Evolutionary conservation across 30 jellyfish, hydroid and myxozoan species (phyloP).

Genomic region (Sanderia malayensis): DNA sequence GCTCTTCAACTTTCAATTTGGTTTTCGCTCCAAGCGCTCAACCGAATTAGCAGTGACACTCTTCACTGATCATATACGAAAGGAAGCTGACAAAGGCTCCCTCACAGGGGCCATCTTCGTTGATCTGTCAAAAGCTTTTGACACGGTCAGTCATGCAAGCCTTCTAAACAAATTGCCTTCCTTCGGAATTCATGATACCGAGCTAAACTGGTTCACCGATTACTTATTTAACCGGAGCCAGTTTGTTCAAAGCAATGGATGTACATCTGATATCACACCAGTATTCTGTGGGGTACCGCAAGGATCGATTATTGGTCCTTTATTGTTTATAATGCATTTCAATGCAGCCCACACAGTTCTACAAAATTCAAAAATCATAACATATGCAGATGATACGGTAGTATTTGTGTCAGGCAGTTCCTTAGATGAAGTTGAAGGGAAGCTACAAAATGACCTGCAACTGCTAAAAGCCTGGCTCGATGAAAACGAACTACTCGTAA

Average conservation of each 20-base stretch:
- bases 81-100: slow-evolving; percentile 60
- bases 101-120: slow-evolving; percentile 55
- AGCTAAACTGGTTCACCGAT: slow-evolving; percentile 60
- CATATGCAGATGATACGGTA: slow-evolving; percentile 72
- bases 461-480: slow-evolving; percentile 48
- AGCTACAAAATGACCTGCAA: slow-evolving; percentile 37
- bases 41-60: slow-evolving; percentile 58
- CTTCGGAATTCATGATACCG: slow-evolving; percentile 48
- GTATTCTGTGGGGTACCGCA: slow-evolving; percentile 61
- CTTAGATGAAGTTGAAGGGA: slow-evolving; percentile 34
- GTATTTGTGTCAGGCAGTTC: slow-evolving; percentile 38
- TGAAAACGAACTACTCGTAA: slow-evolving; percentile 43
- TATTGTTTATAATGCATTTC: slow-evolving; percentile 41
- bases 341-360: slow-evolving; percentile 46
- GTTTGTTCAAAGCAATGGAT: slow-evolving; percentile 44
- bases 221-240: slow-evolving; percentile 55
- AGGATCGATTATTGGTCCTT: slow-evolving; percentile 64
- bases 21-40: slow-evolving; percentile 64
- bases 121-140: slow-evolving; percentile 63
- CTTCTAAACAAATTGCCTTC: slow-evolving; percentile 50
- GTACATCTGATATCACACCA: slow-evolving; percentile 35
- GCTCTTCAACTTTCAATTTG: slow-evolving; percentile 54
- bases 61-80: slow-evolving; percentile 54
- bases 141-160: slow-evolving; percentile 66
- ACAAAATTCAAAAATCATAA: slow-evolving; percentile 31